Percentiles rank a stretch among this genome's conserved stretches.
Evolutionary conservation across 1,140 invertebrate species (phyloP).

Genomic region (Lamellibrachia luymesi): DNA sequence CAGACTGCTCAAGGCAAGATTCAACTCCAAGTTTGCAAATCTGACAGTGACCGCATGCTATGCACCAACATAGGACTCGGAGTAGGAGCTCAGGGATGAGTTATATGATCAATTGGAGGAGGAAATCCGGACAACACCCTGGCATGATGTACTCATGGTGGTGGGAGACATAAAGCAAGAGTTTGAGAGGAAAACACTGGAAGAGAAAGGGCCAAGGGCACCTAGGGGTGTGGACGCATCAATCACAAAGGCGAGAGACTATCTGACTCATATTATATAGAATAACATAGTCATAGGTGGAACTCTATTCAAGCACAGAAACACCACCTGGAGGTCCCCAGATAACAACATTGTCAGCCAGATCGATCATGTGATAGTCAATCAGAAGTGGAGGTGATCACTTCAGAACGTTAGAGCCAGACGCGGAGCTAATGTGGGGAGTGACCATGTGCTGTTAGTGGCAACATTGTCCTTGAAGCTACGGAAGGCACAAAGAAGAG

Average conservation of each 20-base stretch:
- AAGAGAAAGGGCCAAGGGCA: slow-evolving; percentile 13
- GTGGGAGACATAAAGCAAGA: background rate
- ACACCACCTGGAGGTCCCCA: too few relatives aligned
- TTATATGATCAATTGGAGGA: background rate
- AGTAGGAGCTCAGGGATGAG: background rate
- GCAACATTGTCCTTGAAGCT: slow-evolving; percentile 8
- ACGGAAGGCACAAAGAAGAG: slow-evolving; percentile 11
- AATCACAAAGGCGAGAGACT: slow-evolving; percentile 35
- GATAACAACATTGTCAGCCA: slow-evolving; percentile 24
- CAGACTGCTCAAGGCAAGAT: background rate
- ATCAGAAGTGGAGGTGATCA: slow-evolving; percentile 27
- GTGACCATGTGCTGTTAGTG: slow-evolving; percentile 29
- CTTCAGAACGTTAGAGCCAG: slow-evolving; percentile 30
- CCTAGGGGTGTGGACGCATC: slow-evolving; percentile 22
- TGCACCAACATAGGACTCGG: background rate
- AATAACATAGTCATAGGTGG: slow-evolving; percentile 33
- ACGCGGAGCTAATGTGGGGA: slow-evolving; percentile 32
- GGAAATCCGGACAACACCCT: too few relatives aligned
- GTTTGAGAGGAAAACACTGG: background rate
- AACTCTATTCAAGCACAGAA: slow-evolving; percentile 35
- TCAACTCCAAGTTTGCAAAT: background rate
- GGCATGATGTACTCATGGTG: slow-evolving; percentile 16
- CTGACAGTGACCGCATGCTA: background rate
- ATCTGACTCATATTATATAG: slow-evolving; percentile 3
- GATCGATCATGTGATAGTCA: too few relatives aligned